Evolutionary conservation across 2,113 vertebrate species (phyloP).

Genomic region (Ploceus nigricollis): DNA sequence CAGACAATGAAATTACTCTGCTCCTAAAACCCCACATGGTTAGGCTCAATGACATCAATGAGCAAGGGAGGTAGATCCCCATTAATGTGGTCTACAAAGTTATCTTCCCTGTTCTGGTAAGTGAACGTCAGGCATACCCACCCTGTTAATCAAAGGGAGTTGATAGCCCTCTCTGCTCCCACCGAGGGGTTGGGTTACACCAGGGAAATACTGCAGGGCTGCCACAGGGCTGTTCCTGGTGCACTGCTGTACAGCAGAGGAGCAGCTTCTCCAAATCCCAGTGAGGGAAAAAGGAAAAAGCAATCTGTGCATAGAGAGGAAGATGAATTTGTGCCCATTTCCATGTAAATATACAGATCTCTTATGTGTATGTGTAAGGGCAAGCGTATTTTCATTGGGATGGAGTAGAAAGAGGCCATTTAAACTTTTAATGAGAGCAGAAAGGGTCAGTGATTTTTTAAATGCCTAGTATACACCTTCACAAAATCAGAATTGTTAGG

Average conservation of each 20-base stretch:
- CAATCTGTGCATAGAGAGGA: accelerated
- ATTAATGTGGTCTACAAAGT: slow-evolving; percentile 56
- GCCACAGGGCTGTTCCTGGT: background rate
- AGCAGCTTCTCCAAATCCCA: background rate
- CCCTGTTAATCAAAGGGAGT: slow-evolving; percentile 48
- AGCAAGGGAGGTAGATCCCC: slow-evolving; percentile 52
- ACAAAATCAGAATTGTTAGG: background rate
- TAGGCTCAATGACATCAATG: slow-evolving; percentile 54
- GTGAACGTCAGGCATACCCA: background rate
- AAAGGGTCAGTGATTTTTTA: background rate
- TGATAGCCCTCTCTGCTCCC: background rate
- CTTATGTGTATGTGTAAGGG: accelerated
- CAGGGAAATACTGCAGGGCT: background rate
- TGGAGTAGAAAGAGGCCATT: background rate
- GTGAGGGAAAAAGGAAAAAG: background rate
- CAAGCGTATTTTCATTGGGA: background rate
- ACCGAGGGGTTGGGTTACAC: background rate
- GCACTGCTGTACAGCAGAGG: background rate
- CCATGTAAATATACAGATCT: background rate
- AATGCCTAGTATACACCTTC: accelerated
- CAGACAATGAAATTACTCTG: slow-evolving; percentile 50
- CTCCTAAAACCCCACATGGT: slow-evolving; percentile 40
- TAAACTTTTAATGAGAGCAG: background rate
- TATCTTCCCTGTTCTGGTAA: slow-evolving; percentile 66
- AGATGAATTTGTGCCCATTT: background rate